Percentiles rank a stretch among this genome's conserved stretches.
phyloP scores from a whole-genome alignment of 35 echinoderm and acorn worm genomes.

The Anneissia japonica region DNA sequence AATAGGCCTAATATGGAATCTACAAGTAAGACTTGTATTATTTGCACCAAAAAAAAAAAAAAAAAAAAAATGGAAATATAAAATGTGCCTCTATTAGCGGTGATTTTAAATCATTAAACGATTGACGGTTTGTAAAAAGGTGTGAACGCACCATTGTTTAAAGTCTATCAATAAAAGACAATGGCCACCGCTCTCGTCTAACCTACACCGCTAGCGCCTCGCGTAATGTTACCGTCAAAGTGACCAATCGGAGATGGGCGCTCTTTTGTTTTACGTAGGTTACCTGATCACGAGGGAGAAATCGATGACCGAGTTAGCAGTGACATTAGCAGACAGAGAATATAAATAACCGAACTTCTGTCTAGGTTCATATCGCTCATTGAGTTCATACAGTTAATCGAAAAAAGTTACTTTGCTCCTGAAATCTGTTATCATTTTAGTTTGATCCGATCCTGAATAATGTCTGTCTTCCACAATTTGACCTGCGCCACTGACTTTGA shows the following conservation, averaged over 20 bases:
- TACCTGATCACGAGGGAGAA: no score
- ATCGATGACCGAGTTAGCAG: no score
- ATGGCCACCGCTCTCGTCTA: background rate
- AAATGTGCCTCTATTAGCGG: no score
- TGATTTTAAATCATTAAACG: no score
- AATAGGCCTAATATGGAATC: no score
- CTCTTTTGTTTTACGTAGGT: background rate
- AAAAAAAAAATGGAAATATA: no score
- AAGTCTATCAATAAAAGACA: background rate
- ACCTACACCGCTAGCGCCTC: no score
- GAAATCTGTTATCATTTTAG: no score
- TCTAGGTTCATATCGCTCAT: background rate
- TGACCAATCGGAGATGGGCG: background rate
- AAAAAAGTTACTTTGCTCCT: background rate
- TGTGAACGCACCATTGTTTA: background rate
- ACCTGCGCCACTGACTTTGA: background rate
- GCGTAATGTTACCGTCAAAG: background rate
- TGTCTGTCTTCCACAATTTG: background rate
- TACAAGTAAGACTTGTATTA: no score
- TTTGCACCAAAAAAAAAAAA: no score
- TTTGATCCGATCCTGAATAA: background rate
- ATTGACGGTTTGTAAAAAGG: no score
- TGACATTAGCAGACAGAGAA: background rate
- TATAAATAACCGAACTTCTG: background rate
- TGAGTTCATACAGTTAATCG: background rate